Evolutionary conservation across 2,113 vertebrate species (phyloP).

Genomic region (Anser cygnoides): DNA sequence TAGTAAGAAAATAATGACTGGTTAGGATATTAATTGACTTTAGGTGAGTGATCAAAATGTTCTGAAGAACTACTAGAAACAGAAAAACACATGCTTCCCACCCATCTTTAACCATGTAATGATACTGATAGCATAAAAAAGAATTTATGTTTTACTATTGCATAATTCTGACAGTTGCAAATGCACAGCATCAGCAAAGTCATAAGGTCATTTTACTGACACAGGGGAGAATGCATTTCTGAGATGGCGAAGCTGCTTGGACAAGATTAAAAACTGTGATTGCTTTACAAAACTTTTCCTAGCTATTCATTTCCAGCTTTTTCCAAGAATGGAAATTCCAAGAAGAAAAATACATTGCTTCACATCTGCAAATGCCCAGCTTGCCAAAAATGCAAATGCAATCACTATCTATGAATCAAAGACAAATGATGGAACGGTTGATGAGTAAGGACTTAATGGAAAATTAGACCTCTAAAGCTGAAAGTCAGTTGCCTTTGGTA

Average conservation of each 20-base stretch:
- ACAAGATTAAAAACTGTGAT: background rate
- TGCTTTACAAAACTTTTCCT: conserved; percentile 50
- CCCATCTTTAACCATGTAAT: background rate
- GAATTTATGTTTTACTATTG: background rate
- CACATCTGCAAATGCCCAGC: conserved; percentile 13
- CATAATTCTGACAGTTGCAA: background rate
- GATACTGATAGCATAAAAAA: background rate
- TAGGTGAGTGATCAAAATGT: background rate
- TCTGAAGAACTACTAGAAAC: background rate
- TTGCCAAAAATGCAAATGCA: conserved; percentile 53
- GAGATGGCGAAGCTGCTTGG: background rate
- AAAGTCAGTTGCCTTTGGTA: background rate
- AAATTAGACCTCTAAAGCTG: background rate
- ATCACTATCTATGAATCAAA: conserved; percentile 36
- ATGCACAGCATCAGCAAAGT: background rate
- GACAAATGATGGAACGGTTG: background rate
- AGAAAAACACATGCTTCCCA: background rate
- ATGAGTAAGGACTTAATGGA: background rate
- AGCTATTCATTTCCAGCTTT: conserved; percentile 52
- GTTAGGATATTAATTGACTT: background rate
- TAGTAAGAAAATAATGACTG: background rate
- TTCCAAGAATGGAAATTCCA: conserved; percentile 57
- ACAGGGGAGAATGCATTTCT: background rate
- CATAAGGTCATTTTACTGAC: background rate
- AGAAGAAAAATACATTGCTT: conserved; percentile 45